A percentile compares a stretch with the other conserved stretches of the same genome.
Evolutionary conservation across 2,797 vertebrate species (phyloP).

Genomic region (Parauchenoglanis punctatus): DNA sequence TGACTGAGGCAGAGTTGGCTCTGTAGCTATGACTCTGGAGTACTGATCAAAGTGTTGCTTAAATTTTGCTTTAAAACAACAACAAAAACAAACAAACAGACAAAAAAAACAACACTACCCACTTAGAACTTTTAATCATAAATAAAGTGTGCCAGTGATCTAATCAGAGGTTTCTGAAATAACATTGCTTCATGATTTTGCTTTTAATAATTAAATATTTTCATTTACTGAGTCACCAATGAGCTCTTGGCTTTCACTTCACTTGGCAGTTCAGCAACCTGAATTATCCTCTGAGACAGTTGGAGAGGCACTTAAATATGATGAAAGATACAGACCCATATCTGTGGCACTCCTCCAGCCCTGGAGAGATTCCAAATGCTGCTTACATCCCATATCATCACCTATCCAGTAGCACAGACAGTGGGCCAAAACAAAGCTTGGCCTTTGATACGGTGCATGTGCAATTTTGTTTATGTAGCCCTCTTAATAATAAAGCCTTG

Average conservation of each 20-base stretch:
- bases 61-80: neutral
- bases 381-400: slow-evolving; percentile 47
- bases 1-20: neutral
- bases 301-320: slow-evolving; percentile 13
- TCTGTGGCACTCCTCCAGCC: slow-evolving; percentile 28
- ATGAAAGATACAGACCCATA: slow-evolving; percentile 36
- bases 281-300: neutral
- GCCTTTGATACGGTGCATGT: slow-evolving; percentile 29
- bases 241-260: neutral
- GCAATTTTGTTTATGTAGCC: slow-evolving; percentile 51
- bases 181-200: slow-evolving; percentile 11
- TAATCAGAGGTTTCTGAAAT: slow-evolving; percentile 3
- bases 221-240: neutral
- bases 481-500: slow-evolving; percentile 39
- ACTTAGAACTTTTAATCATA: neutral
- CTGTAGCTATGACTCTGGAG: neutral
- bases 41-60: neutral
- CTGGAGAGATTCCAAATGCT: slow-evolving; percentile 34
- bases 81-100: neutral
- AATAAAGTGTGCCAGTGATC: neutral
- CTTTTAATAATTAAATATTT: slow-evolving; percentile 4
- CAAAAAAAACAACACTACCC: neutral
- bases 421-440: slow-evolving; percentile 47
- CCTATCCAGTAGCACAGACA: slow-evolving; percentile 31
- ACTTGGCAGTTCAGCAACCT: neutral